Evolutionary conservation across 2,797 vertebrate genomes (phyloP).

Genomic region (Rhincodon typus): DNA sequence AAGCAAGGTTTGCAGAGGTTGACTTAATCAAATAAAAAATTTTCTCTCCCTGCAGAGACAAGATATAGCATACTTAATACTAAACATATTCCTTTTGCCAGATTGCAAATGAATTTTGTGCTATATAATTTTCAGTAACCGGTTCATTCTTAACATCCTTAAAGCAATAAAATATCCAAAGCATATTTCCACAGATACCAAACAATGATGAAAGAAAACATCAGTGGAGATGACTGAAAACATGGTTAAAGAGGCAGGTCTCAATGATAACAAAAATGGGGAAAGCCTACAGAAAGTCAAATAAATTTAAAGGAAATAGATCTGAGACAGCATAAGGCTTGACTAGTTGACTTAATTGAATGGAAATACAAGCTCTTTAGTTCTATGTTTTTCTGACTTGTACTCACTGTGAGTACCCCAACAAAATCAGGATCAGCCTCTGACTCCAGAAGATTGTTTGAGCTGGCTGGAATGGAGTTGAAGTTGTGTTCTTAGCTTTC

Average conservation of each 20-base stretch:
- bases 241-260: not conserved
- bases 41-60: slow-evolving; percentile 73
- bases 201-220: not conserved
- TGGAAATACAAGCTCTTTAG: not conserved
- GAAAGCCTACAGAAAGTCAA: not conserved
- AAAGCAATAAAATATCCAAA: not conserved
- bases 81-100: not conserved
- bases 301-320: not conserved
- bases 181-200: not conserved
- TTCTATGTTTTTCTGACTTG: not conserved
- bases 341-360: not conserved
- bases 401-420: not conserved
- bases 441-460: not conserved
- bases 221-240: not conserved
- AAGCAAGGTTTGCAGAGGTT: slow-evolving; percentile 88
- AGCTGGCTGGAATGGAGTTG: not conserved
- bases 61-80: slow-evolving; percentile 4
- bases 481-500: not conserved
- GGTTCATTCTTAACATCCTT: not conserved
- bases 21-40: slow-evolving; percentile 99
- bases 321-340: not conserved
- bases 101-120: not conserved
- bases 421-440: not conserved
- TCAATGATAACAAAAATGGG: not conserved
- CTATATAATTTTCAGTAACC: not conserved